A percentile compares a stretch with the other conserved stretches of the same genome.
Conservation (phyloP, 1,140 invertebrate genomes). For the Mercenaria mercenaria region DNA sequence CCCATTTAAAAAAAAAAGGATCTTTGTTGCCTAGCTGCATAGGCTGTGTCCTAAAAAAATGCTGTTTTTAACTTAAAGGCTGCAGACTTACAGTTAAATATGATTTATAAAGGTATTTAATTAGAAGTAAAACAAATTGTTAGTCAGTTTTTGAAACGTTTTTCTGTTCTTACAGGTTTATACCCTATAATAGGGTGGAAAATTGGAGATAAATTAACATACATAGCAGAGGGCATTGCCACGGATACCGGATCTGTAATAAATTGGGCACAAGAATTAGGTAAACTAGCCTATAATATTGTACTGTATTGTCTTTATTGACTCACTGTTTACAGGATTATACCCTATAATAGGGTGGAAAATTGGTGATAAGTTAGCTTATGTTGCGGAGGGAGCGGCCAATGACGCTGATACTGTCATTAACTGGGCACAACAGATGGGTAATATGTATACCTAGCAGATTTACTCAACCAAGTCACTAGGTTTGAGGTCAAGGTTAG, state of each 20-base stretch:
- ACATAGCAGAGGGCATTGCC: constrained; percentile 93
- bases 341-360: constrained; percentile 96
- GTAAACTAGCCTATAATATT: constrained; percentile 84
- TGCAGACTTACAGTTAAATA: no score
- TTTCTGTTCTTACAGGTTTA: constrained; percentile 90
- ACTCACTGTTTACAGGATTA: constrained; percentile 87
- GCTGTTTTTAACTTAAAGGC: no score
- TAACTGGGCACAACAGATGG: constrained; percentile 93
- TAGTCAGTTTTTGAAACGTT: no score
- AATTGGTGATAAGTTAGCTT: constrained; percentile 88
- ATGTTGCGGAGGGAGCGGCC: constrained; percentile 93
- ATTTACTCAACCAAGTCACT: no score
- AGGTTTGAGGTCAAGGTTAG: no score
- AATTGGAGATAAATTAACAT: constrained; percentile 88
- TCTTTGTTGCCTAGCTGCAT: no score
- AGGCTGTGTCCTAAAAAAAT: no score
- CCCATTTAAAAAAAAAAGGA: no score
- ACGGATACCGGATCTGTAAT: constrained; percentile 96
- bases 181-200: constrained; percentile 96
- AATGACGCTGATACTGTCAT: constrained; percentile 96
- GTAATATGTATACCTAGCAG: constrained; percentile 87
- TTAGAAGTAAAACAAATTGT: no score
- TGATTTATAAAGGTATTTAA: no score
- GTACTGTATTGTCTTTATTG: neutral
- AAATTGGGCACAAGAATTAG: constrained; percentile 93